Evolutionary conservation across 2,113 vertebrate genomes (phyloP).

Genomic region (Athene cunicularia): DNA sequence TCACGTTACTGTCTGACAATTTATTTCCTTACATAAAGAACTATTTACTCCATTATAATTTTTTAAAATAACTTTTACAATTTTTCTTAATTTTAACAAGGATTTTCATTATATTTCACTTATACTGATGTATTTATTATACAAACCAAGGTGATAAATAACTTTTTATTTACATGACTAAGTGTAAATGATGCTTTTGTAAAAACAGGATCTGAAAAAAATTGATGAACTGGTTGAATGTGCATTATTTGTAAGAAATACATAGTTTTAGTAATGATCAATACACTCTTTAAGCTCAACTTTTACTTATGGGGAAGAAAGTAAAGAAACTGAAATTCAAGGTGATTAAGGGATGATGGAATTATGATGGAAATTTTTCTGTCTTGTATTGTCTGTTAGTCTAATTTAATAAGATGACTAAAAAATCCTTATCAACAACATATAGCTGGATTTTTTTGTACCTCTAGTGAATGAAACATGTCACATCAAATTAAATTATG

Average conservation of each 20-base stretch:
- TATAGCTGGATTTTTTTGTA: background rate
- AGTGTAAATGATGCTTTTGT: background rate
- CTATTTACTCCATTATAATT: background rate
- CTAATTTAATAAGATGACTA: background rate
- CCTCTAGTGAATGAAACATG: background rate
- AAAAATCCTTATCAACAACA: background rate
- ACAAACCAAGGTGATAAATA: background rate
- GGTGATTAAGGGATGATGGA: background rate
- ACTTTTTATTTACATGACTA: background rate
- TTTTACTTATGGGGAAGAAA: background rate
- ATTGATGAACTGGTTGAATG: background rate
- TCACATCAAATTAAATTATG: background rate
- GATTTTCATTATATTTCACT: background rate
- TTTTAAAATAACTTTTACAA: background rate
- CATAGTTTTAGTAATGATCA: background rate
- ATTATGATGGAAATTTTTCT: background rate
- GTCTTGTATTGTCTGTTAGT: background rate
- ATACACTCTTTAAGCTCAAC: background rate
- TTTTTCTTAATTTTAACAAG: background rate
- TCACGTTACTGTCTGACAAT: background rate
- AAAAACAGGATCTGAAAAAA: background rate
- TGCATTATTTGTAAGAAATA: background rate
- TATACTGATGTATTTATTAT: background rate
- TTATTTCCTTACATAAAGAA: background rate
- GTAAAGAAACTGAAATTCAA: background rate